phyloP scores from a whole-genome alignment of 2,113 vertebrate species.

The Tringa solitaria region DNA sequence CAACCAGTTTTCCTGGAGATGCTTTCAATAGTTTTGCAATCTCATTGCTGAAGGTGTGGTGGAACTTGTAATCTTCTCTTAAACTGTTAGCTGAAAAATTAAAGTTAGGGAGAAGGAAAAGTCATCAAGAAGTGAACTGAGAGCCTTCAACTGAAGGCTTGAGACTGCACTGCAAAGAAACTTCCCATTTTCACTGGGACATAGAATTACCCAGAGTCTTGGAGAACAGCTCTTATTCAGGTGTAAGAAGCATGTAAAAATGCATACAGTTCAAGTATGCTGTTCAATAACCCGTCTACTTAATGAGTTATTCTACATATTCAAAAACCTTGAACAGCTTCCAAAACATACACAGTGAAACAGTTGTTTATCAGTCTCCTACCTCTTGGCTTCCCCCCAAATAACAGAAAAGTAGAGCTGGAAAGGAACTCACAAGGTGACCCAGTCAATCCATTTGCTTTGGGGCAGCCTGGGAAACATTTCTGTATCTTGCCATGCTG shows the following conservation, averaged over 20 bases:
- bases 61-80: conserved; percentile 92
- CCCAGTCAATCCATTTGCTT: background rate
- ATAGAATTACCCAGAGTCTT: background rate
- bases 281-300: background rate
- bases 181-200: background rate
- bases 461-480: background rate
- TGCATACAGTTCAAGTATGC: background rate
- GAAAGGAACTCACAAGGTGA: background rate
- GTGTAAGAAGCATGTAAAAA: background rate
- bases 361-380: background rate
- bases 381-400: background rate
- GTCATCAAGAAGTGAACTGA: background rate
- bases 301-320: background rate
- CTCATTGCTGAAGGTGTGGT: conserved; percentile 88
- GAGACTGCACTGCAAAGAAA: background rate
- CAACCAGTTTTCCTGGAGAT: conserved; percentile 80
- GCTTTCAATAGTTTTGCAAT: conserved; percentile 84
- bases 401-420: background rate
- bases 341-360: background rate
- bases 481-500: background rate
- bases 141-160: background rate
- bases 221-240: background rate
- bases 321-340: background rate
- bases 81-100: conserved; percentile 82
- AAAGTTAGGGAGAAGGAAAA: background rate